Evolutionary conservation across 2,888 invertebrate genomes (phyloP).

Genomic region (Dolomedes plantarius): DNA sequence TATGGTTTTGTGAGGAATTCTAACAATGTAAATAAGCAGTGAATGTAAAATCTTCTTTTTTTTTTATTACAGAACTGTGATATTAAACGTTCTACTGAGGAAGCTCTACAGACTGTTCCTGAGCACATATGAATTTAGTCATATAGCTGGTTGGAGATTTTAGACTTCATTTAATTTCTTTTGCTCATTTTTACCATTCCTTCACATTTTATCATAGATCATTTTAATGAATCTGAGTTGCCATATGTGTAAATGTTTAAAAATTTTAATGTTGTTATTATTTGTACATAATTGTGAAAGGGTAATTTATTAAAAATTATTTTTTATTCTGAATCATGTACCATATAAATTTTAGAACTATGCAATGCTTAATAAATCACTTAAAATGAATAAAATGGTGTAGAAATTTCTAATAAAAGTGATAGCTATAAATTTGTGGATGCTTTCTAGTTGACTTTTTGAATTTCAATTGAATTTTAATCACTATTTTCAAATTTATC

Average conservation of each 20-base stretch:
- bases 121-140: conserved; percentile 37
- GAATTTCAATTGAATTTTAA: too few species aligned
- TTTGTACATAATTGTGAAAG: background rate
- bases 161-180: background rate
- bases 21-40: too few species aligned
- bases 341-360: background rate
- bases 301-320: conserved; percentile 12
- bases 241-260: conserved; percentile 17
- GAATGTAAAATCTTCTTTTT: too few species aligned
- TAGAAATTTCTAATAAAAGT: too few species aligned
- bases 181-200: background rate
- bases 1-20: too few species aligned
- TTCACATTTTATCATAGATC: background rate
- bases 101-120: conserved; percentile 86
- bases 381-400: too few species aligned
- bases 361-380: too few species aligned
- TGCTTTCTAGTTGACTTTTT: too few species aligned
- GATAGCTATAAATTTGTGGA: too few species aligned
- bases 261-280: conserved; percentile 5
- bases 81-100: conserved; percentile 82
- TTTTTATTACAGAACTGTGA: conserved; percentile 82
- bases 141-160: background rate
- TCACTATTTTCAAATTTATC: too few species aligned
- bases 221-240: background rate
- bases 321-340: background rate